Conservation (phyloP, 1,140 invertebrate genomes). For the Conus ventricosus region DNA sequence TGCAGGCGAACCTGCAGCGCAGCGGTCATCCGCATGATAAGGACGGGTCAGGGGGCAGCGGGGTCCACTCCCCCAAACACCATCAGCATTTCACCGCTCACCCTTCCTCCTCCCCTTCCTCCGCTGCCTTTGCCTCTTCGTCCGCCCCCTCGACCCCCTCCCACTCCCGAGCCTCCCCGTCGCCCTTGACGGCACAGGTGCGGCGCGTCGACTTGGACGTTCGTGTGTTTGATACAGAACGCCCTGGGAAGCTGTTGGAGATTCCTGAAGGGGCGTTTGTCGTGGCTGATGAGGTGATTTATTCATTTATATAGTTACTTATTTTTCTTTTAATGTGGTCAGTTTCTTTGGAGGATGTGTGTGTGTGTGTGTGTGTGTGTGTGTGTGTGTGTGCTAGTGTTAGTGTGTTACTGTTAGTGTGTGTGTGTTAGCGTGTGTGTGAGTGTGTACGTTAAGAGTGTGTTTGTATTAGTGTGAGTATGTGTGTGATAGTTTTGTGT, state of each 20-base stretch:
- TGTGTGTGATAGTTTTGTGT: background rate
- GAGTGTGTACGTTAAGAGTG: background rate
- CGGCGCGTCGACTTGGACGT: background rate
- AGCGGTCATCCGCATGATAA: background rate
- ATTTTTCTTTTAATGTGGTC: too few relatives aligned
- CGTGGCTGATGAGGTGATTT: constrained; percentile 16
- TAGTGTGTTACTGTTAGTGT: background rate
- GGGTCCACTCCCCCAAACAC: background rate
- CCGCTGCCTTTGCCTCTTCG: background rate
- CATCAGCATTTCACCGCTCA: background rate
- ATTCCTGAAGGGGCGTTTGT: constrained; percentile 20
- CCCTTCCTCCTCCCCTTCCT: background rate
- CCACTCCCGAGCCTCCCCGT: background rate
- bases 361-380: background rate
- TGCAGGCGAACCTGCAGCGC: background rate
- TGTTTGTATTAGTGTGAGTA: background rate
- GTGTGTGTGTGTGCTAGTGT: background rate
- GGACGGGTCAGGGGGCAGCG: background rate
- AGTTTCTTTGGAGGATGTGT: background rate
- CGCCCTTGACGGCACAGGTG: background rate
- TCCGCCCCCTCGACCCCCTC: background rate
- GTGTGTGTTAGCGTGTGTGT: background rate
- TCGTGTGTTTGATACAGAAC: background rate
- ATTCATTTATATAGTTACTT: too few relatives aligned
- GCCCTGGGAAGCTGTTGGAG: background rate